A percentile compares a stretch with the other conserved stretches of the same genome.
phyloP scores from a whole-genome alignment of 2,113 vertebrate genomes.

The Gobio gobio region DNA sequence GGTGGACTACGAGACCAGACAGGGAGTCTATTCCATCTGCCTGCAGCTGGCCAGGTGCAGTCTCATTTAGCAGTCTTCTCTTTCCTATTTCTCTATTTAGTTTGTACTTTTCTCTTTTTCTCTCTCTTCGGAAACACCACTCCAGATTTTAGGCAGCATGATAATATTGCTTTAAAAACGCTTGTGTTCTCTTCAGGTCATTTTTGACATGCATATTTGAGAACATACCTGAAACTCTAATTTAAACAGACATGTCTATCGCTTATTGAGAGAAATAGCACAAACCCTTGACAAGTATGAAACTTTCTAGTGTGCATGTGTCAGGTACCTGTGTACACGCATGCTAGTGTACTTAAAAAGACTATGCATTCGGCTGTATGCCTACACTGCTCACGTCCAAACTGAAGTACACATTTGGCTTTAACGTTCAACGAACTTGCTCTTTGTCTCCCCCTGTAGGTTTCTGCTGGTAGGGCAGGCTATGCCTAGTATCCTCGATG shows the following conservation, averaged over 20 bases:
- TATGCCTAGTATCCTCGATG: slow-evolving; percentile 89
- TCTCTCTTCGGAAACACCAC: neutral
- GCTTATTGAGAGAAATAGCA: too few species aligned
- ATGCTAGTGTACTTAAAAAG: too few species aligned
- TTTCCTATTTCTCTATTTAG: neutral
- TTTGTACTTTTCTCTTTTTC: neutral
- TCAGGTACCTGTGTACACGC: too few species aligned
- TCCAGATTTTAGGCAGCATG: neutral
- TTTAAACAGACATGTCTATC: too few species aligned
- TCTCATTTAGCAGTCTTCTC: neutral
- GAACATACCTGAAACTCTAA: too few species aligned
- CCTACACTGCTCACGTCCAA: too few species aligned
- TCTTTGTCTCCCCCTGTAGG: slow-evolving; percentile 70
- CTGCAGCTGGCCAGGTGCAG: slow-evolving; percentile 92
- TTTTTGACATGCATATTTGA: neutral
- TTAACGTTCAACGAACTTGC: neutral
- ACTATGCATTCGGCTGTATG: too few species aligned
- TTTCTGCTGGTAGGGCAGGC: slow-evolving; percentile 97
- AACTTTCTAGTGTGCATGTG: too few species aligned
- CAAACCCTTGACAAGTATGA: too few species aligned
- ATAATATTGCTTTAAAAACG: neutral
- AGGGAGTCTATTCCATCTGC: slow-evolving; percentile 98
- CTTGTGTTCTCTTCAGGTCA: neutral
- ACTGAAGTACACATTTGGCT: neutral
- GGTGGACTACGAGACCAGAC: slow-evolving; percentile 97